A percentile compares a stretch with the other conserved stretches of the same genome.
phyloP scores from a whole-genome alignment of 2,888 invertebrate genomes.

The Idaea biselata region DNA sequence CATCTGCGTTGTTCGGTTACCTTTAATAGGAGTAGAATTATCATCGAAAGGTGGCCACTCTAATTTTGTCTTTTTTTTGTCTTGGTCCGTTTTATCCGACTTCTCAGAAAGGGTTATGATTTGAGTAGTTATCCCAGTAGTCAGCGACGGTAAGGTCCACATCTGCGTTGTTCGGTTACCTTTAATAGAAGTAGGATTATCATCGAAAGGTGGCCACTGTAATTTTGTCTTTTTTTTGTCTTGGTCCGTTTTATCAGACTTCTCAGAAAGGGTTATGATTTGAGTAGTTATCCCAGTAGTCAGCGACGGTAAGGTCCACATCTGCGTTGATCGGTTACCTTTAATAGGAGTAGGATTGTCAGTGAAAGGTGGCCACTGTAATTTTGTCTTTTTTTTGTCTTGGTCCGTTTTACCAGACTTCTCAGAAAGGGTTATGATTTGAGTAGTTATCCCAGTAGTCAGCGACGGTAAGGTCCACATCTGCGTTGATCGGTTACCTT shows the following conservation, averaged over 20 bases:
- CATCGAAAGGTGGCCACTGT: background rate
- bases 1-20: background rate
- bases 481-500: background rate
- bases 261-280: background rate
- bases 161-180: background rate
- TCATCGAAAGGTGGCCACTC: background rate
- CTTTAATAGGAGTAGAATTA: background rate
- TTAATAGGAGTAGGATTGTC: too few relatives aligned
- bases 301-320: background rate
- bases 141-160: background rate
- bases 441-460: background rate
- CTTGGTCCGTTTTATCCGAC: background rate
- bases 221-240: background rate
- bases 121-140: background rate
- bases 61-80: background rate
- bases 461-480: background rate
- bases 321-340: background rate
- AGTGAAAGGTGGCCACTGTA: background rate
- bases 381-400: background rate
- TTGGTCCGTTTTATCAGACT: background rate
- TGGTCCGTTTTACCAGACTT: background rate
- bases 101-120: background rate
- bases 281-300: background rate
- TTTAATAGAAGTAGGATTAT: too few relatives aligned
- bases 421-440: background rate